Base-by-base conservation (phyloP, 2,113 vertebrate species). In the Petrocephalus microphthalmus region DNA sequence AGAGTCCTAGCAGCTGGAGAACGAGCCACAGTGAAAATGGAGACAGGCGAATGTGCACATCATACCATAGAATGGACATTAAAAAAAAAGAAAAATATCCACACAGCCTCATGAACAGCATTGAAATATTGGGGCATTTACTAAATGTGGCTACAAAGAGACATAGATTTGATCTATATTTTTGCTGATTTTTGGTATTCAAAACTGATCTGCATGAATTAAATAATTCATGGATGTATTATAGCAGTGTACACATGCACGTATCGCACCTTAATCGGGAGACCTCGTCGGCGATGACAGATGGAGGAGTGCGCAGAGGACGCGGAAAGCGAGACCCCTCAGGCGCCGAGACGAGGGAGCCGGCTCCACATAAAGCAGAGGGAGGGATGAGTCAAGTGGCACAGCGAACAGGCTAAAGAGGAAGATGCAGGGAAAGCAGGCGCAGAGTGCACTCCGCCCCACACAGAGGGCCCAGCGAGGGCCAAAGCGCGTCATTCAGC, bases 241-340 rank as follows among this genome's bases (percentile, higher is more conserved):
- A 85, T 42, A 37, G 29, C 29, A 20, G 29, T 33, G 51, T 13
- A 33, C 10, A 53, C 52, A 51, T 54, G 52, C 25, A 52, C 17
- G 29, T 54, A 85, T 33, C 7, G 47, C 15, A 54, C 51, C 13
- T 10, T 52, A 91, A 89, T 89, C 92, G 92, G n/a, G 1, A 33
- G 8, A 71, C 5, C 64, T 10, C 64, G 33, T 71, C 3, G 1
- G 64, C 22, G 6, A 25, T 49, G 42, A 49, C 37, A 49, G 45
- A 82, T 11, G 20, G 78, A 20, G 33, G 19, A 22, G 33, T 19
- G 22, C 11, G 11, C 15, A 33, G 17, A 19, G 6, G 33, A 20
- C 1, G 33, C 5, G 15, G 33, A 33, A 78, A 42, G 7, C 6
- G 67, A 37, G 67, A 42, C 17, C 33, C 67, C 67, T 37, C 33